Percentiles rank a stretch among this genome's conserved stretches.
Evolutionary conservation across 2,797 vertebrate species (phyloP).

Genomic region (Tokudaia muenninki): DNA sequence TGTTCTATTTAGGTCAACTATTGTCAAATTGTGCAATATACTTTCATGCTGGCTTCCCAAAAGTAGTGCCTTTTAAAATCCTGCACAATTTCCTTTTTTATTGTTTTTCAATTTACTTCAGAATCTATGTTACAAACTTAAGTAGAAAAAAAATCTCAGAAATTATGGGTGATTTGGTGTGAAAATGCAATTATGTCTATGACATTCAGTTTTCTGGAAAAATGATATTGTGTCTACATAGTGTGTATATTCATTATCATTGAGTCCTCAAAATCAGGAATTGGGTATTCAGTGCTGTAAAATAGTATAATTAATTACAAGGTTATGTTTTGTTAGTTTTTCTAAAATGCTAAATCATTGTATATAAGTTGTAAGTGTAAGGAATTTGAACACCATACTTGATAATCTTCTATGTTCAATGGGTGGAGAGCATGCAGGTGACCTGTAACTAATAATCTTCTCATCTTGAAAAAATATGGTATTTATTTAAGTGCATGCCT

Average conservation of each 20-base stretch:
- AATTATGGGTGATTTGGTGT: not conserved
- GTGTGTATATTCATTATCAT: not conserved
- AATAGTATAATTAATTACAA: not conserved
- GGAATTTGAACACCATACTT: not conserved
- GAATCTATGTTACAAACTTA: not conserved
- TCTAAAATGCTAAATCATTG: not conserved
- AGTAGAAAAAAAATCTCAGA: not conserved
- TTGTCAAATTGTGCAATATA: not conserved
- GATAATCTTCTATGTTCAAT: not conserved
- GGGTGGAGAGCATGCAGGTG: not conserved
- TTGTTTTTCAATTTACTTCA: not conserved
- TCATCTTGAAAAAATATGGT: not conserved
- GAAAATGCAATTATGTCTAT: not conserved
- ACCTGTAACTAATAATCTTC: not conserved
- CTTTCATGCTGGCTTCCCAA: not conserved
- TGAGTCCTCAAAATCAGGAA: not conserved
- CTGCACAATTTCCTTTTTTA: not conserved
- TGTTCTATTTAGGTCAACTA: not conserved
- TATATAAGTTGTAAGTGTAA: not conserved
- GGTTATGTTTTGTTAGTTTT: not conserved
- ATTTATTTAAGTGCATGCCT: not conserved
- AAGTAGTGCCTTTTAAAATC: conserved; percentile 7
- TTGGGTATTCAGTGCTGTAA: not conserved
- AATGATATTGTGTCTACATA: not conserved
- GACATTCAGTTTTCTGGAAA: not conserved